Conservation (phyloP, 2,113 vertebrate species). For the Apus apus region DNA sequence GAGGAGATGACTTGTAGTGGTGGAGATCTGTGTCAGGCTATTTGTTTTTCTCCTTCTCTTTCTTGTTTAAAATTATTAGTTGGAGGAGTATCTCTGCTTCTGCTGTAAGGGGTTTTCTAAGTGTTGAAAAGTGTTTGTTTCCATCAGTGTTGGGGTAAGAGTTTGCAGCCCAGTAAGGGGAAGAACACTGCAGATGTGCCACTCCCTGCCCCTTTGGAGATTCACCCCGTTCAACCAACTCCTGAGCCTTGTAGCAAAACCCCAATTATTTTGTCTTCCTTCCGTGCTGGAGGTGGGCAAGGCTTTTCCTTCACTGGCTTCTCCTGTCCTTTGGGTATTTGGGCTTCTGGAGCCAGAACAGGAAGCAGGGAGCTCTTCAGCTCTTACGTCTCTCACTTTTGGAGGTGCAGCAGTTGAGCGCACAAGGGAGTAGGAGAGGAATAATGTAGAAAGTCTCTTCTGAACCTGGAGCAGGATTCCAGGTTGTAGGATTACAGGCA, state of each 20-base stretch:
- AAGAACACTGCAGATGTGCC: accelerated
- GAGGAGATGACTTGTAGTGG: not conserved
- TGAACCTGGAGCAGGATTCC: not conserved
- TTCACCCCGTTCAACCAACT: accelerated
- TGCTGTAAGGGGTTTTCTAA: not conserved
- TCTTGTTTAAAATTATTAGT: not conserved
- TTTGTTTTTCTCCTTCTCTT: not conserved
- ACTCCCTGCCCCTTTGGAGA: not conserved
- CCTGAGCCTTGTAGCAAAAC: not conserved
- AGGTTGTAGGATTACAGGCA: not conserved
- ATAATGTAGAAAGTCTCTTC: not conserved
- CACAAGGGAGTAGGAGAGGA: not conserved
- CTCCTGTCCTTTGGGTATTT: not conserved
- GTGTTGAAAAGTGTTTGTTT: not conserved
- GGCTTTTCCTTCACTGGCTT: not conserved
- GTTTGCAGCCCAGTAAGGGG: not conserved
- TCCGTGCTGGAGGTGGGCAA: not conserved
- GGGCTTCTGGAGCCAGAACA: not conserved
- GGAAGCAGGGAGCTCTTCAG: not conserved
- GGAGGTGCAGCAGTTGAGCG: not conserved
- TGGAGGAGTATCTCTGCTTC: not conserved
- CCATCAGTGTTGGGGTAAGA: not conserved
- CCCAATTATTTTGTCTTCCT: not conserved
- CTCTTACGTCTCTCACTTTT: not conserved
- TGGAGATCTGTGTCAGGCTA: not conserved